Evolutionary conservation across 2,113 vertebrate genomes (phyloP).

Genomic region (Pundamilia nyererei): DNA sequence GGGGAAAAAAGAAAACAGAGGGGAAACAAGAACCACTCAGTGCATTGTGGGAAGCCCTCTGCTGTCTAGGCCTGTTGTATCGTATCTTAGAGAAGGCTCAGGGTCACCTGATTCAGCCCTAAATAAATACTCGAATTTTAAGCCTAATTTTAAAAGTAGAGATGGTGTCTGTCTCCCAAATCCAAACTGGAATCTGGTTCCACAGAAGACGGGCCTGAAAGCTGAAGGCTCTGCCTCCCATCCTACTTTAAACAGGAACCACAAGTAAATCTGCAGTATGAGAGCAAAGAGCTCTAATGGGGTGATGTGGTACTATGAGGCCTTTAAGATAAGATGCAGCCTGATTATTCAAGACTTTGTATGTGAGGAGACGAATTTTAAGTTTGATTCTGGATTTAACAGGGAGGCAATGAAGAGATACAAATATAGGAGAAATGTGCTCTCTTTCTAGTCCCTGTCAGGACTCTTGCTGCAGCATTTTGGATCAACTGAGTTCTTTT

Average conservation of each 20-base stretch:
- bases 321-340: neutral
- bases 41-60: neutral
- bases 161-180: neutral
- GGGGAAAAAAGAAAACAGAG: neutral
- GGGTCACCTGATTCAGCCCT: neutral
- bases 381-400: neutral
- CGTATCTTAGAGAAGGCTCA: neutral
- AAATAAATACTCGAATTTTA: neutral
- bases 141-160: neutral
- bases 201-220: neutral
- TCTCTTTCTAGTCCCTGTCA: neutral
- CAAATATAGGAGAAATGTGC: neutral
- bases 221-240: neutral
- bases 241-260: neutral
- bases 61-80: neutral
- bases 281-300: neutral
- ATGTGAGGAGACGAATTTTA: neutral
- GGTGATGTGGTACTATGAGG: neutral
- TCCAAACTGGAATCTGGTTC: neutral
- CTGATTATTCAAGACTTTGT: neutral
- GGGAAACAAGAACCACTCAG: neutral
- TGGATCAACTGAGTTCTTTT: neutral
- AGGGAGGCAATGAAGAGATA: neutral
- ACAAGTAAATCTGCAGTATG: neutral
- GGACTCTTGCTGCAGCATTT: neutral